phyloP scores from a whole-genome alignment of 2,888 invertebrate genomes.

The Synergus umbraculus region DNA sequence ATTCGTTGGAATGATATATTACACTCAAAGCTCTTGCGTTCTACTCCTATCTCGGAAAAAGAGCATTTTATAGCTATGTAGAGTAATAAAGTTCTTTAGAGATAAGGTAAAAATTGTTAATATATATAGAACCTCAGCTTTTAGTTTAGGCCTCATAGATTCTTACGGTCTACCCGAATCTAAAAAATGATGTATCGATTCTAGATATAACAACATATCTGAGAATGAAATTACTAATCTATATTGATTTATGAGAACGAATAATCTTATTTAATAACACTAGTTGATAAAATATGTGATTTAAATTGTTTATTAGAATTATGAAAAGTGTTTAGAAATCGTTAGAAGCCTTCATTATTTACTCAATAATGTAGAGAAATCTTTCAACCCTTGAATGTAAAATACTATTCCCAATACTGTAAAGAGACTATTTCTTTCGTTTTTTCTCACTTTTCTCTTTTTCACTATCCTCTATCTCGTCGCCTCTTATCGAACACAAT shows the following conservation, averaged over 20 bases:
- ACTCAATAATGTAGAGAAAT: not conserved
- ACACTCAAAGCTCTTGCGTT: constrained; percentile 7
- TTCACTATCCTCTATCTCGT: constrained; percentile 47
- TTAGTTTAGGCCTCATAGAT: no score
- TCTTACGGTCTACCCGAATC: no score
- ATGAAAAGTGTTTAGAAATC: no score
- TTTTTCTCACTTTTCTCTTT: constrained; percentile 47
- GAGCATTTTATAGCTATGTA: constrained; percentile 19
- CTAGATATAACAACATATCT: no score
- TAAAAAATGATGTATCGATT: no score
- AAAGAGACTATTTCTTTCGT: constrained; percentile 52
- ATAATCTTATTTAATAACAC: no score
- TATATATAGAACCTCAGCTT: not conserved
- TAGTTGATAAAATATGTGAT: no score
- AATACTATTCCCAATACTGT: not conserved
- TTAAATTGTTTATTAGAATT: no score
- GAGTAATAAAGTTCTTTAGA: constrained; percentile 24
- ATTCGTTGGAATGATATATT: constrained; percentile 36
- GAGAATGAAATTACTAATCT: no score
- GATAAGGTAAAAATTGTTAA: constrained; percentile 24
- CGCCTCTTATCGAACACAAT: constrained; percentile 62
- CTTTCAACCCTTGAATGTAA: not conserved
- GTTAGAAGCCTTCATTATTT: no score
- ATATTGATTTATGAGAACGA: no score
- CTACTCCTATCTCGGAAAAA: constrained; percentile 19